These are phyloP conservation scores for Oedothorax gibbosus DNA, from an alignment of 1,140 invertebrate genomes.

Conservation along the genomic window DNA sequence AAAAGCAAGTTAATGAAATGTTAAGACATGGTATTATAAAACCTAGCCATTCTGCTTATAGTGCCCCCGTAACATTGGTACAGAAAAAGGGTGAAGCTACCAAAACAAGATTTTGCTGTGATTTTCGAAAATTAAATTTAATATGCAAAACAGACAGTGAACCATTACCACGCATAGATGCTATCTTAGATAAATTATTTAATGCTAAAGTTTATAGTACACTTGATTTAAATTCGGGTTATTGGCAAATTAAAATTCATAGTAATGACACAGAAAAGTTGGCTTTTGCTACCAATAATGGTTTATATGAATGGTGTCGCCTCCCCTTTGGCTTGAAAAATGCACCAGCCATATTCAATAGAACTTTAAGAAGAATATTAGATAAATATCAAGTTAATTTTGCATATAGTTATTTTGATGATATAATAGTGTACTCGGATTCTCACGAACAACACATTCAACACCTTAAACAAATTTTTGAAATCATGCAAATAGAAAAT, in stretches of 20 bases:
- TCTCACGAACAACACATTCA: neutral
- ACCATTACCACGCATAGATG: neutral
- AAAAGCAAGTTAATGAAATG: neutral
- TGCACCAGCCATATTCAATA: constrained; percentile 3
- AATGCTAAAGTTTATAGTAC: neutral
- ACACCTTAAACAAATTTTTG: neutral
- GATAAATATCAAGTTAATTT: constrained; percentile 5
- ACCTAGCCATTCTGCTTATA: neutral
- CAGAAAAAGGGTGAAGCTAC: neutral
- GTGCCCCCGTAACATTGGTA: neutral
- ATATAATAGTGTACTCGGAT: neutral
- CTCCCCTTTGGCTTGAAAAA: neutral
- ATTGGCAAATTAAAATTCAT: neutral
- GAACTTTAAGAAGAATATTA: constrained; percentile 8
- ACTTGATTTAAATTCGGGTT: neutral
- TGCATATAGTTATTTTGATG: constrained; percentile 2
- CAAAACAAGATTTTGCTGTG: neutral
- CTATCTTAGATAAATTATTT: neutral
- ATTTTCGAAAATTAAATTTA: neutral
- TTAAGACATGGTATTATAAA: neutral
- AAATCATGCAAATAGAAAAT: neutral
- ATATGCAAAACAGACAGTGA: neutral
- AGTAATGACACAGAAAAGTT: neutral
- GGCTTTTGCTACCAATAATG: neutral
- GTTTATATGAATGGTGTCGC: neutral